These are phyloP conservation scores for Sebastes vulpes DNA, from an alignment of 2,797 vertebrate species.

Conservation along the genomic window DNA sequence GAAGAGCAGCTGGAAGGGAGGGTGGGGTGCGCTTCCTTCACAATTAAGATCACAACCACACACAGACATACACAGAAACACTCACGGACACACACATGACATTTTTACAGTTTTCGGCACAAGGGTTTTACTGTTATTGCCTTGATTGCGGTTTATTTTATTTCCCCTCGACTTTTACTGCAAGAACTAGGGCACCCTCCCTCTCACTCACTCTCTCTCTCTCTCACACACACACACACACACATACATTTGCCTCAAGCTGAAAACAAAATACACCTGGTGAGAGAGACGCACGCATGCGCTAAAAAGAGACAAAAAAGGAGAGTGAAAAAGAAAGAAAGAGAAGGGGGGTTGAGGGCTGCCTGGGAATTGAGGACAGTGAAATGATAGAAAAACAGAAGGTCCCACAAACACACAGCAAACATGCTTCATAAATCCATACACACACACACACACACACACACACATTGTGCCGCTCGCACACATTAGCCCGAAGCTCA, in stretches of 20 bases:
- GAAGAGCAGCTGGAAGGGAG: constrained; percentile 34
- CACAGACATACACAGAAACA: constrained; percentile 2
- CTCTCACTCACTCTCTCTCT: background rate
- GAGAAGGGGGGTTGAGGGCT: constrained; percentile 2
- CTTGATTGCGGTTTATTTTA: constrained; percentile 72
- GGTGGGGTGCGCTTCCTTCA: constrained; percentile 16
- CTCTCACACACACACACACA: background rate
- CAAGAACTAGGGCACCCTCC: constrained; percentile 70
- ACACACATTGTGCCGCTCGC: constrained; percentile 17
- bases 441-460: background rate
- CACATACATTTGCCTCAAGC: constrained; percentile 71
- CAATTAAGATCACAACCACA: constrained; percentile 47
- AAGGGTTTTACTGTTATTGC: constrained; percentile 64
- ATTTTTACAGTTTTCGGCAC: constrained; percentile 28
- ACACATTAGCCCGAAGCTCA: constrained; percentile 66
- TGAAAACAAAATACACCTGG: constrained; percentile 79
- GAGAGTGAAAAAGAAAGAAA: background rate
- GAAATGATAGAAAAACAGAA: constrained; percentile 44
- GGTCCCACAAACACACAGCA: constrained; percentile 32
- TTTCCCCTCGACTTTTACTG: constrained; percentile 60
- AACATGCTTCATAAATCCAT: constrained; percentile 47
- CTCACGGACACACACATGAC: background rate
- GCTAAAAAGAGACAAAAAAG: constrained; percentile 30
- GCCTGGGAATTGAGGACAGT: constrained; percentile 68
- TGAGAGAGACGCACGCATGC: constrained; percentile 52